Conservation (phyloP, 1,140 invertebrate species). For the Bilobella aurantiaca region DNA sequence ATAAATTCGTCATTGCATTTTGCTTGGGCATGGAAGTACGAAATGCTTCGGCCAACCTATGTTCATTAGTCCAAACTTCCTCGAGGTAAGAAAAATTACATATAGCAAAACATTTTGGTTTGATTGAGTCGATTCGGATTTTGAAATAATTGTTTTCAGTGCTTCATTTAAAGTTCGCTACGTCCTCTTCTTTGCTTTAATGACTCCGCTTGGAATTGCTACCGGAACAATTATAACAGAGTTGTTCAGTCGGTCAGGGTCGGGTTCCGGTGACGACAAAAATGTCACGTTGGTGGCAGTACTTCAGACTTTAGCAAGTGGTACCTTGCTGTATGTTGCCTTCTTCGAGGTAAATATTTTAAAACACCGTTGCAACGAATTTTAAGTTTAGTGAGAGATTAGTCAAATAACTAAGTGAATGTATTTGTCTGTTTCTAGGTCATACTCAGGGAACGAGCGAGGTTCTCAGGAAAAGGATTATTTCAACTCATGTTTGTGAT, state of each 20-base stretch:
- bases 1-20: constrained; percentile 58
- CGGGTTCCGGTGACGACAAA: constrained; percentile 17
- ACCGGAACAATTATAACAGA: constrained; percentile 33
- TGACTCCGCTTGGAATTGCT: constrained; percentile 33
- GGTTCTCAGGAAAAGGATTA: constrained; percentile 33
- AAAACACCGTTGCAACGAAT: too few relatives aligned
- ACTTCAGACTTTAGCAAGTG: constrained; percentile 31
- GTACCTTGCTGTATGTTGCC: constrained; percentile 34
- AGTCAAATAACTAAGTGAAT: too few relatives aligned
- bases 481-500: constrained; percentile 31
- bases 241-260: constrained; percentile 3
- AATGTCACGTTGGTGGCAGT: constrained; percentile 30
- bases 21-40: constrained; percentile 59
- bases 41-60: constrained; percentile 28
- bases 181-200: constrained; percentile 33
- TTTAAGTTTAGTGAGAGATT: too few relatives aligned
- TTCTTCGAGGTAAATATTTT: constrained; percentile 31
- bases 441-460: constrained; percentile 30
- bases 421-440: too few relatives aligned
- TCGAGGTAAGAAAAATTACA: too few relatives aligned
- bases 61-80: constrained; percentile 33
- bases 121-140: too few relatives aligned
- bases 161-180: constrained; percentile 34
- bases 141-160: too few relatives aligned
- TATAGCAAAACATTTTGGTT: too few relatives aligned